Base-by-base conservation (phyloP, 2,797 vertebrate genomes). In the Sphenodon punctatus region DNA sequence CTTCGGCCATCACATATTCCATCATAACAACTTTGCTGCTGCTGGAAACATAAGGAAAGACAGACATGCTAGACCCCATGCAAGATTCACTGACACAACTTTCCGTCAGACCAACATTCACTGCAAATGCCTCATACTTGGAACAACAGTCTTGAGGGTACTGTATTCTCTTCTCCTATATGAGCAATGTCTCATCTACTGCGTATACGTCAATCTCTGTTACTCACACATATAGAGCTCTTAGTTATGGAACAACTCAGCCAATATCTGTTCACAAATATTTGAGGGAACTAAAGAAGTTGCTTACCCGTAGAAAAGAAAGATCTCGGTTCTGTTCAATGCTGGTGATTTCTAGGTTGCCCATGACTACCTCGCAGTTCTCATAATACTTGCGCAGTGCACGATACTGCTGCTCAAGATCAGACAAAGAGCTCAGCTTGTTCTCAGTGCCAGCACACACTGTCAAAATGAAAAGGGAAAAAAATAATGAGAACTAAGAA, bases 321-420 rank as follows among this genome's bases (percentile, higher is more conserved):
- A 99, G 98, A 94, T 99, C 97, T 56, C 98, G 96, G 92, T 97
- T 98, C 72, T 97, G 97, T 85, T 99, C 98, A 3, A 99, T 99
- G 95, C 97, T 99, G 92, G 99, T 99, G 84, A 99, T 99, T 95
- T 99, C 99, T 94, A 99, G 93, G 88, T 99, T 99, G 43, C 99
- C 99, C 98, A 99, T 99, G 78, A 99, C 98, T 0, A 99, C 98
- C 87, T 99, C 98, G 0, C 99, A 99, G 94, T 99, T 99, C 88
- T 99, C 98, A 80, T 98, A 99, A 93, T 97, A 97, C 90, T 99
- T 99, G 91, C 97, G 97, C 69, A 99, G 94, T 61, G 98, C 97
- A 51, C 97, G 97, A 88, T 98, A 99, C 91, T 99, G 99, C 95
- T 99, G 98, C 84, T 99, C 98, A 95, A 98, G 95, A 93, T 99